These are phyloP conservation scores for Hippocampus guttulatus DNA, from an alignment of 2,113 vertebrate species.

Conservation along the genomic window DNA sequence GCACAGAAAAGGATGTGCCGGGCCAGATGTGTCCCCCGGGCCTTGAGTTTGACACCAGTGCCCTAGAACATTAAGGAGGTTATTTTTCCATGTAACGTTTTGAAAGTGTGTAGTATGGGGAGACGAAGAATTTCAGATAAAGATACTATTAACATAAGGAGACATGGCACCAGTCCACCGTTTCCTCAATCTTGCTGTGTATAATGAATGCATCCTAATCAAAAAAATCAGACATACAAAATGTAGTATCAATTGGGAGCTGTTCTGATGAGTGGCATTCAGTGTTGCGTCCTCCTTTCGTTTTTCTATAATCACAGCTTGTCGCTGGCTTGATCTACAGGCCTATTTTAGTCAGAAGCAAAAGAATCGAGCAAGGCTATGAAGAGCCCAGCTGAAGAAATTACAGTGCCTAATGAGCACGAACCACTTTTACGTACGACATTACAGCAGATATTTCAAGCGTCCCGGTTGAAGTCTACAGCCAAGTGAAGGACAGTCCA, in stretches of 20 bases:
- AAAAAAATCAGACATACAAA: neutral
- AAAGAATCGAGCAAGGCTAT: slow-evolving; percentile 13
- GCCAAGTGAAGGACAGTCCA: slow-evolving; percentile 23
- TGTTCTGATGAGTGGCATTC: slow-evolving; percentile 8
- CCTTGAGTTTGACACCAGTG: too few relatives aligned
- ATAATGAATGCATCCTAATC: neutral
- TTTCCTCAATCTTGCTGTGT: neutral
- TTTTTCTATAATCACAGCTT: slow-evolving; percentile 28
- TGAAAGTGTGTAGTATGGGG: neutral
- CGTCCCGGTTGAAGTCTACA: slow-evolving; percentile 19
- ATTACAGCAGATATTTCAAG: slow-evolving; percentile 9
- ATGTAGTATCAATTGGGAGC: neutral
- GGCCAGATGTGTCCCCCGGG: too few relatives aligned
- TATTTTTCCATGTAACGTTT: neutral
- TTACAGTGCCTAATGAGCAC: neutral
- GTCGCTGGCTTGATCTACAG: slow-evolving; percentile 13
- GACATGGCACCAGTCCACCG: neutral
- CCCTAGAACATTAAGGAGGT: neutral
- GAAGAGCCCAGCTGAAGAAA: too few relatives aligned
- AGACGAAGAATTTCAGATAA: too few relatives aligned
- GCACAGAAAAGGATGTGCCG: too few relatives aligned
- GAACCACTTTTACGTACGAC: slow-evolving; percentile 32
- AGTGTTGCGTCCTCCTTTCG: neutral
- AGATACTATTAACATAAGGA: neutral
- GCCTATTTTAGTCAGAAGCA: slow-evolving; percentile 45